These are phyloP conservation scores for Datnioides undecimradiatus DNA, from an alignment of 2,113 vertebrate genomes.

Conservation along the genomic window DNA sequence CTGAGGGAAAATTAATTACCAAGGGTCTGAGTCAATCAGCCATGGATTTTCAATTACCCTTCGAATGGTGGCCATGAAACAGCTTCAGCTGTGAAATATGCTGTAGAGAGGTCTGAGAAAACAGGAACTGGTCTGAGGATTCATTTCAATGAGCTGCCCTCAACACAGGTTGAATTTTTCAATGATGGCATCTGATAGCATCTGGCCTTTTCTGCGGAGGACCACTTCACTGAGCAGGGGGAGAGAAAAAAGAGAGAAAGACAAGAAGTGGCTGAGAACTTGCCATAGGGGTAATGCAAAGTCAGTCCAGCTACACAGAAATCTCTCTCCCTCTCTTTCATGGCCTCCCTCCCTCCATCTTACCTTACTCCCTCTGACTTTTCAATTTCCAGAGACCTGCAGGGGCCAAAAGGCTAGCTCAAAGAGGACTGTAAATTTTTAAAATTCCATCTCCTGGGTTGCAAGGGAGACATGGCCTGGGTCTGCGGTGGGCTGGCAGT, in stretches of 20 bases:
- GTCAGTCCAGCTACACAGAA: constrained; percentile 50
- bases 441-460: constrained; percentile 80
- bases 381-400: constrained; percentile 80
- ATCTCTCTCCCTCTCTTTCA: constrained; percentile 44
- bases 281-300: constrained; percentile 55
- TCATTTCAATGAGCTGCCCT: constrained; percentile 64
- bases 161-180: constrained; percentile 58
- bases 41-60: constrained; percentile 80
- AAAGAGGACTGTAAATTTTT: constrained; percentile 79
- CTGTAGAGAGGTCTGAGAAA: constrained; percentile 47
- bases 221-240: constrained; percentile 27
- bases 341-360: constrained; percentile 46
- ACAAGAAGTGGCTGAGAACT: constrained; percentile 40
- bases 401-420: constrained; percentile 67
- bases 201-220: constrained; percentile 41
- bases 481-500: constrained; percentile 63
- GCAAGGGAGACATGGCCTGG: constrained; percentile 49
- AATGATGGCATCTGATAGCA: constrained; percentile 53
- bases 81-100: constrained; percentile 63
- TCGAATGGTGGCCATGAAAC: constrained; percentile 65
- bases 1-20: constrained; percentile 74
- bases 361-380: constrained; percentile 71
- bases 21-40: constrained; percentile 73
- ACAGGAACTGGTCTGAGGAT: constrained; percentile 37
- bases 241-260: constrained; percentile 11